A percentile compares a stretch with the other conserved stretches of the same genome.
Evolutionary conservation across 2,888 invertebrate genomes (phyloP).

Genomic region (Tanytarsus gracilentus): DNA sequence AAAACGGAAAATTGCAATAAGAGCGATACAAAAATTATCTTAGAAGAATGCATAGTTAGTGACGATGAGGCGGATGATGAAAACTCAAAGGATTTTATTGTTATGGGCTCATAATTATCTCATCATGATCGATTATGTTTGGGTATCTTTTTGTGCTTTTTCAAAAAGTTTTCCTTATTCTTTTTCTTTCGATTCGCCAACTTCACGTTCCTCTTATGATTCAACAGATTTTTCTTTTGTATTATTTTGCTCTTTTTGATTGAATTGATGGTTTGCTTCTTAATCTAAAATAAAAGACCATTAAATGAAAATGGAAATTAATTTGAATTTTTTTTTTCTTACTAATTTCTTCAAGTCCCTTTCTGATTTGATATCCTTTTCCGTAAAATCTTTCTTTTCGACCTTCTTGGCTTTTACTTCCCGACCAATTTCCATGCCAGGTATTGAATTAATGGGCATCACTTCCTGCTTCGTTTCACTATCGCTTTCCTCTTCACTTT

Average conservation of each 20-base stretch:
- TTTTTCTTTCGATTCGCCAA: conserved; percentile 4
- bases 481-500: background rate
- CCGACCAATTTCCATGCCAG: background rate
- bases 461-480: background rate
- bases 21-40: background rate
- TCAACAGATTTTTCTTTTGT: conserved; percentile 1
- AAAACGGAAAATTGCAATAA: background rate
- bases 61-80: background rate
- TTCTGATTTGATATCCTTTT: conserved; percentile 2
- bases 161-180: conserved; percentile 7
- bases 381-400: background rate
- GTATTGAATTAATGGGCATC: background rate
- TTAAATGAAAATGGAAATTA: background rate
- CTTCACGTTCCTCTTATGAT: conserved; percentile 16
- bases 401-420: background rate
- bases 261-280: conserved; percentile 10
- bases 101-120: too few relatives aligned
- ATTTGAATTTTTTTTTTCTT: background rate
- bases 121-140: too few relatives aligned
- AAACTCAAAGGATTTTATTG: background rate
- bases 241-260: conserved; percentile 22
- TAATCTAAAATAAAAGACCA: background rate
- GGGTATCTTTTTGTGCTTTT: conserved; percentile 16
- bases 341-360: conserved; percentile 18
- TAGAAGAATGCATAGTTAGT: background rate